These are phyloP conservation scores for Trichosurus vulpecula DNA, from an alignment of 2,797 vertebrate species.

Conservation along the genomic window DNA sequence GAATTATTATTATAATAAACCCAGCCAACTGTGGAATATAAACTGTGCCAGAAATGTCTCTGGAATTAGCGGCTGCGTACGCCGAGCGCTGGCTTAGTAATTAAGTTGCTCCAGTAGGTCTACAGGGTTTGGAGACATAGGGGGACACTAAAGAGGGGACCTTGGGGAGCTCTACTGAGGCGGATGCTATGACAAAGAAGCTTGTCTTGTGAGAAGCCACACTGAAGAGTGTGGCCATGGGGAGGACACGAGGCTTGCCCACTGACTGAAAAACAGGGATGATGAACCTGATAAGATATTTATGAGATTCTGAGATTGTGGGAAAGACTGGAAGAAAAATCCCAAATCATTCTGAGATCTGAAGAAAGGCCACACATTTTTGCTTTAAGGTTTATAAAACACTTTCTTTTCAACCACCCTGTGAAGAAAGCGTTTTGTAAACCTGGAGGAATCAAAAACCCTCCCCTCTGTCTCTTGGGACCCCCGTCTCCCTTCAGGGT, in stretches of 20 bases:
- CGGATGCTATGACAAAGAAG: neutral
- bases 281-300: neutral
- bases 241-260: neutral
- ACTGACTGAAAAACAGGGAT: neutral
- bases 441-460: neutral
- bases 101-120: slow-evolving; percentile 15
- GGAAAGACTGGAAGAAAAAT: neutral
- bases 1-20: slow-evolving; percentile 45
- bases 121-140: neutral
- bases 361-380: neutral
- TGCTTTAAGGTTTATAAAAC: neutral
- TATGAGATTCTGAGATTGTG: neutral
- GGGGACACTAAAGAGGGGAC: neutral
- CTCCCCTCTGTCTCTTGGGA: neutral
- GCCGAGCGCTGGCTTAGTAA: slow-evolving; percentile 16
- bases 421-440: neutral
- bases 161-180: neutral
- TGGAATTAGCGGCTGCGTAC: slow-evolving; percentile 34
- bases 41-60: slow-evolving; percentile 18
- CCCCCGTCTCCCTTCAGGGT: neutral
- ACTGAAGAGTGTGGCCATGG: neutral
- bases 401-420: neutral
- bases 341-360: neutral
- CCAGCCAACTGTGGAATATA: slow-evolving; percentile 20
- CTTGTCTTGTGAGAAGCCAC: slow-evolving; percentile 6